Evolutionary conservation across 2,888 invertebrate species (phyloP), one percentile per base, ranked within the genome.

Genomic region (Acrobasis repandana): DNA sequence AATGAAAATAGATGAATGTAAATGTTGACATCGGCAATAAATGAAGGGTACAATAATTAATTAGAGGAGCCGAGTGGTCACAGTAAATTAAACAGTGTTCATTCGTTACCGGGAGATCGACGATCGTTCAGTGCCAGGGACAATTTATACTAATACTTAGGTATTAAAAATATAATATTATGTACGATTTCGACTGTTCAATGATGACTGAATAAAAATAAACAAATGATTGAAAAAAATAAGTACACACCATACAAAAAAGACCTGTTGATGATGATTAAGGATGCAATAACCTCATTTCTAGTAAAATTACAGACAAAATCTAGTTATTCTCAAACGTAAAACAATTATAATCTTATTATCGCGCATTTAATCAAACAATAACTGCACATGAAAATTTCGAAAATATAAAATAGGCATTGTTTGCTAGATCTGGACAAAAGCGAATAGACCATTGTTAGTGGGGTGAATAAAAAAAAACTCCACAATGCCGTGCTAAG

Each of bases 401-500:
- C n/a, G 34, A 15, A 52, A 11, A 54, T 38, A 54, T 33, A 28
- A 50, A 50, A 20, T 36, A 38, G 36, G 15, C 38, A 54, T 54
- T 54, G 54, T 54, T 51, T 16, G 16, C 16, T 36, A 38, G 54
- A 54, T 54, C 38, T 38, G 54, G 54, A 54, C 54, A 54, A 54
- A 54, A 16, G 33, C 56, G 34, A 56, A 76, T 66, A 64, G 56
- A 64, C 71, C 68, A 79, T 80, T 80, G 77, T 80, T 72, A 69
- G 63, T 65, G 64, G 67, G 66, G 70, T 64, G 68, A 70, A 70
- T 67, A 72, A 72, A 76, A 76, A n/a, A 75, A 74, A 68, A 57
- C 57, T 57, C 64, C 65, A 80, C 78, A 84, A 81, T 79, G 67
- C 36, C 38, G 54, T 18, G 73, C 58, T 65, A 72, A 80, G 79